These are phyloP conservation scores for Eurosta solidaginis DNA, from an alignment of 1,140 invertebrate genomes.

Conservation along the genomic window DNA sequence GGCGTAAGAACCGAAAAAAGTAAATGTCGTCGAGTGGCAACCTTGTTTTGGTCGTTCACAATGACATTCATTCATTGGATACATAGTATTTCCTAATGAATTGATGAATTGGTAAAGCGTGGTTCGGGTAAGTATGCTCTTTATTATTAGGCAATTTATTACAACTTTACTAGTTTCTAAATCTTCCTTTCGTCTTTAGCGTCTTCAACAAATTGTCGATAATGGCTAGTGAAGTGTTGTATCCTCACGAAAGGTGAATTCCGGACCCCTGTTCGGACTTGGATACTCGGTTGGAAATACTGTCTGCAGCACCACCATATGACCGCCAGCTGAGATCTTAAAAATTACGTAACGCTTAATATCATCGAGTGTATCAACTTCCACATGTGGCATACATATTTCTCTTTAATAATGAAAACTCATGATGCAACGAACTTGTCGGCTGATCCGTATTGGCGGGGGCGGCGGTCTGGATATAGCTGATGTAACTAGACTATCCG, in stretches of 20 bases:
- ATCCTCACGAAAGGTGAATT: constrained; percentile 70
- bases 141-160: too few relatives aligned
- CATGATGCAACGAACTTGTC: constrained; percentile 75
- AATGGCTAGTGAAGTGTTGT: constrained; percentile 67
- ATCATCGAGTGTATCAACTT: constrained; percentile 74
- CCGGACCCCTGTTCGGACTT: constrained; percentile 67
- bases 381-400: constrained; percentile 86
- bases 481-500: constrained; percentile 30
- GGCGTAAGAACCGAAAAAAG: too few relatives aligned
- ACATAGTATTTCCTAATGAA: too few relatives aligned
- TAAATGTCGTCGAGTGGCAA: too few relatives aligned
- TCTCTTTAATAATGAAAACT: constrained; percentile 84
- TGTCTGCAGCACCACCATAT: constrained; percentile 72
- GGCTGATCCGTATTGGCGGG: constrained; percentile 55
- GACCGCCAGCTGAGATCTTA: constrained; percentile 72
- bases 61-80: too few relatives aligned
- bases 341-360: constrained; percentile 75
- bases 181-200: constrained; percentile 75
- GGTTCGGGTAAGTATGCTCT: too few relatives aligned
- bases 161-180: too few relatives aligned
- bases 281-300: constrained; percentile 56
- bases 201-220: constrained; percentile 71
- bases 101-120: too few relatives aligned
- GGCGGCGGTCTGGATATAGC: constrained; percentile 30
- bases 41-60: too few relatives aligned